Base-by-base conservation (phyloP, 2,113 vertebrate species). In the Camelus bactrianus region DNA sequence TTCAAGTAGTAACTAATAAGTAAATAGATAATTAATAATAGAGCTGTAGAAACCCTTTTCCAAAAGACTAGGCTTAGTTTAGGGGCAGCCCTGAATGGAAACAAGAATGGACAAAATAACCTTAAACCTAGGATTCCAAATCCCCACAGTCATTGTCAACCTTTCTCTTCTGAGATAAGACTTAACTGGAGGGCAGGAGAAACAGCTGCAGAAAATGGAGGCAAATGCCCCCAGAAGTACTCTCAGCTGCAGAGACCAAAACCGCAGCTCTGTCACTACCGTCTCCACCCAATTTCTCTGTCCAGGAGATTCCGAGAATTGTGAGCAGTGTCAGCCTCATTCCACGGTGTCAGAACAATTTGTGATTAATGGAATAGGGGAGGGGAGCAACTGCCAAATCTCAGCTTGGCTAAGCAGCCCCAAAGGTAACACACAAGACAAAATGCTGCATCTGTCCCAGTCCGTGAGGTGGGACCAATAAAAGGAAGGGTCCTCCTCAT, bases 1-100 rank as follows among this genome's bases (percentile, higher is more conserved):
- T 93, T 48, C 62, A 83, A 69, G n/a, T 19, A 46, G 24, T 42
- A 32, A 75, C 15, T 70, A 73, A 32, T 30, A 70, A 64, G 26
- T 62, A 42, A 65, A 81, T 42, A 64, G 11, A 82, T 20, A 82
- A 38, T 46, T 32, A 88, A 72, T 46, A 85, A 81, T 2, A 89
- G n/a, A 38, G 48, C 85, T 94, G 80, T 95, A 52, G 75, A 65
- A 95, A 85, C 10, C 6, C 64, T 81, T 92, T 91, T 19, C 70
- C 42, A 60, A 83, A 92, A 58, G 26, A 75, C 46, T 13, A 88
- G 32, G 76, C 82, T 58, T 77, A 22, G 10, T 76, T 65, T 81
- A 62, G 56, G 65, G 58, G 60, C 60, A 81, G 32, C 65, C 82
- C 64, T 65, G 35, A 80, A 38, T n/a, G 22, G 38, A 80, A 87